Evolutionary conservation across 2,888 invertebrate species (phyloP).

Genomic region (Ethmia dodecea): DNA sequence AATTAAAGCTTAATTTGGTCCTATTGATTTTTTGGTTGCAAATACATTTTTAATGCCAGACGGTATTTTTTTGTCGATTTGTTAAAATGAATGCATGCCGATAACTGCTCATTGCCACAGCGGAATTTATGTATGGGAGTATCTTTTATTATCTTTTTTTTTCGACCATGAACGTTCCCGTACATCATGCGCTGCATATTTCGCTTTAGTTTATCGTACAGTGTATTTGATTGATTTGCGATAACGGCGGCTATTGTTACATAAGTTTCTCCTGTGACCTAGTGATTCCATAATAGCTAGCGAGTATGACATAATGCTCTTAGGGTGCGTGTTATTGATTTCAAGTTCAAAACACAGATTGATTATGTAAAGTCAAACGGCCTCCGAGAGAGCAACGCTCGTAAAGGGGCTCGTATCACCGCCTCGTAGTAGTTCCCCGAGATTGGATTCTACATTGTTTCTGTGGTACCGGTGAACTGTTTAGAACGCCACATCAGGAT

Average conservation of each 20-base stretch:
- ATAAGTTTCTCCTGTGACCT: no score
- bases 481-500: slow-evolving; percentile 30
- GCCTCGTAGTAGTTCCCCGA: slow-evolving; percentile 28
- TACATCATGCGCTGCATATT: no score
- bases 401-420: slow-evolving; percentile 36
- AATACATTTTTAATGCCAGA: not conserved
- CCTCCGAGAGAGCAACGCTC: slow-evolving; percentile 26
- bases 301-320: slow-evolving; percentile 26
- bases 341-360: slow-evolving; percentile 33
- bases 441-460: slow-evolving; percentile 54
- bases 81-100: no score
- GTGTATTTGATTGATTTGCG: no score
- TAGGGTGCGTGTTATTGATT: slow-evolving; percentile 21
- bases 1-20: slow-evolving; percentile 39
- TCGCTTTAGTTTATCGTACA: no score
- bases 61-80: no score
- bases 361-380: slow-evolving; percentile 37
- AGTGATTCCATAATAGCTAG: no score
- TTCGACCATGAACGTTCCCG: no score
- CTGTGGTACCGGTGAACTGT: slow-evolving; percentile 30
- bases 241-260: no score
- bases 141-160: no score
- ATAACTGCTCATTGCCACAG: no score
- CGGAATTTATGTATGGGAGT: no score
- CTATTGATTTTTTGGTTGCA: slow-evolving; percentile 17